A percentile compares a stretch with the other conserved stretches of the same genome.
phyloP scores from a whole-genome alignment of 2,888 invertebrate genomes.

The Acleris cristana region DNA sequence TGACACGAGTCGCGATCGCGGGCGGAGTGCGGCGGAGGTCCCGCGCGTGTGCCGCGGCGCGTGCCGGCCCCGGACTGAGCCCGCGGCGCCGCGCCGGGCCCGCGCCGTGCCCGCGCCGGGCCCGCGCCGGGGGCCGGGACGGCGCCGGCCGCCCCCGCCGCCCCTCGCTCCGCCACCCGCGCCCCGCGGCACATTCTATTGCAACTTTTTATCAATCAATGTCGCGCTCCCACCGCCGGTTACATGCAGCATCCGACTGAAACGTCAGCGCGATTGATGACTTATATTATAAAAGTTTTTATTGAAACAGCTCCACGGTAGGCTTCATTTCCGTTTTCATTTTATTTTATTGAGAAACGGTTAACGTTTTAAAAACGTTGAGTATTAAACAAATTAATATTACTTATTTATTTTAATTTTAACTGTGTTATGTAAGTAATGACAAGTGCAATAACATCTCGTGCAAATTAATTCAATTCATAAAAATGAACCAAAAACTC shows the following conservation, averaged over 20 bases:
- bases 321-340: too few relatives aligned
- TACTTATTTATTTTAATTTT: too few relatives aligned
- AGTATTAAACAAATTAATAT: too few relatives aligned
- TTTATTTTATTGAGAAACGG: too few relatives aligned
- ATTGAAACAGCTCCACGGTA: too few relatives aligned
- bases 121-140: constrained; percentile 35
- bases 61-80: constrained; percentile 31
- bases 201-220: constrained; percentile 36
- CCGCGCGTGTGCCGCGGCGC: constrained; percentile 36
- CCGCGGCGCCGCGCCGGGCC: constrained; percentile 24
- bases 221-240: constrained; percentile 12
- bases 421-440: too few relatives aligned
- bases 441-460: too few relatives aligned
- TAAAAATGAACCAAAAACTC: too few relatives aligned
- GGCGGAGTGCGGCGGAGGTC: constrained; percentile 33
- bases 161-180: background rate
- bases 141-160: constrained; percentile 31
- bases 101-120: constrained; percentile 39
- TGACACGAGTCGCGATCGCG: background rate
- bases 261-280: too few relatives aligned
- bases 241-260: background rate
- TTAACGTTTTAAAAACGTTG: too few relatives aligned
- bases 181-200: constrained; percentile 30
- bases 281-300: too few relatives aligned
- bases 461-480: too few relatives aligned